These are phyloP conservation scores for Drosophila subquinaria DNA, from an alignment of 2,888 invertebrate genomes.

Conservation along the genomic window DNA sequence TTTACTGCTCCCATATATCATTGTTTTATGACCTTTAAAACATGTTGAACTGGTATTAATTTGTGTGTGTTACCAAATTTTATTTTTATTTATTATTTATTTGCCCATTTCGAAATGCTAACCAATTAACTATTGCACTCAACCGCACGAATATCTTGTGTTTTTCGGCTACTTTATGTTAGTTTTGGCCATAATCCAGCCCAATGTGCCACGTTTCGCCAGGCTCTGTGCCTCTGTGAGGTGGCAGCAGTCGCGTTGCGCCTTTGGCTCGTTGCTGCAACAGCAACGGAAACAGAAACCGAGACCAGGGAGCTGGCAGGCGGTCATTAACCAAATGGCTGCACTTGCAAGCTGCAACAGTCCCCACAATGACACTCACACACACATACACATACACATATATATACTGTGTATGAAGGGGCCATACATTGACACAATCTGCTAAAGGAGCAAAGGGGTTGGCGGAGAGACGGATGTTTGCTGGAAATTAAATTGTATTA, in stretches of 20 bases:
- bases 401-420: constrained; percentile 5
- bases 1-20: constrained; percentile 6
- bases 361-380: constrained; percentile 22
- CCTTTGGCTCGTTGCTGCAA: constrained; percentile 33
- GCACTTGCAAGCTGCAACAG: constrained; percentile 71
- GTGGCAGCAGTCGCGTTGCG: constrained; percentile 37
- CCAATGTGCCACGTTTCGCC: constrained; percentile 46
- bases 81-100: no score
- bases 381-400: constrained; percentile 12
- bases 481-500: constrained; percentile 82
- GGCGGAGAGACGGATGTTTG: constrained; percentile 69
- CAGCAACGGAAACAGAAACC: constrained; percentile 45
- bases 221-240: not conserved
- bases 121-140: constrained; percentile 27
- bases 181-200: constrained; percentile 49
- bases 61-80: no score
- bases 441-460: constrained; percentile 4
- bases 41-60: not conserved
- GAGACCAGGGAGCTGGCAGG: constrained; percentile 57
- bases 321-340: constrained; percentile 81
- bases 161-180: constrained; percentile 16
- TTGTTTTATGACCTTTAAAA: constrained; percentile 5
- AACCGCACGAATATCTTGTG: constrained; percentile 9
- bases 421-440: constrained; percentile 65
- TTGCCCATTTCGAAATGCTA: not conserved